Evolutionary conservation across 2,888 invertebrate genomes (phyloP), one percentile per base, ranked within the genome.

Genomic region (Dione juno): DNA sequence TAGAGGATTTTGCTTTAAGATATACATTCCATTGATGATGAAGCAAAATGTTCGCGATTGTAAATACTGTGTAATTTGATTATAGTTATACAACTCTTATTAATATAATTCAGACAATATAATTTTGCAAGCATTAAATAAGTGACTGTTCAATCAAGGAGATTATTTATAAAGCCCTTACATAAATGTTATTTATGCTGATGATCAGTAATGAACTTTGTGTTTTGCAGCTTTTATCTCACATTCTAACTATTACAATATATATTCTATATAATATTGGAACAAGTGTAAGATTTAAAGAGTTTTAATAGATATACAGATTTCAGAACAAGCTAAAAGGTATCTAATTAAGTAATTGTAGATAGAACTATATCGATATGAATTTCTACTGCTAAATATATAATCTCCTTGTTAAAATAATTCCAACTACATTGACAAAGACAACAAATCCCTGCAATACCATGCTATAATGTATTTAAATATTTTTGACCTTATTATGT

Each of bases 81-180:
- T 86, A 85, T 84, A 85, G 86, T 88, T 88, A 86, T 90, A 90
- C 87, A 89, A 90, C 79, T 82, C 82, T 87, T 85, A 84, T 80
- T 81, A 78, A 81, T 79, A 80, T 82, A 77, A 82, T 81, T 80
- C 79, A 79, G 83, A 82, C 80, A 78, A 81, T 82, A 82, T 80
- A 81, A 79, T 82, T 57, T 84, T 80, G 83, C 84, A 88, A 88
- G 88, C 88, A 82, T 82, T 81, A 82, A 80, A 83, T 81, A 80
- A 80, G 77, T 74, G 75, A 82, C 76, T 80, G 79, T 80, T 69
- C 70, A 67, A 76, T 70, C 77, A 79, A 81, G 79, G 80, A 81
- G 80, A 81, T 81, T 81, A 79, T 75, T 77, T 72, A 75, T 64
- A 68, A 16, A 69, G 68, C n/a, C n/a, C 16, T 19, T n/a, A 40